These are phyloP conservation scores for Whitmania pigra DNA, from an alignment of 1,140 invertebrate species.

Conservation along the genomic window DNA sequence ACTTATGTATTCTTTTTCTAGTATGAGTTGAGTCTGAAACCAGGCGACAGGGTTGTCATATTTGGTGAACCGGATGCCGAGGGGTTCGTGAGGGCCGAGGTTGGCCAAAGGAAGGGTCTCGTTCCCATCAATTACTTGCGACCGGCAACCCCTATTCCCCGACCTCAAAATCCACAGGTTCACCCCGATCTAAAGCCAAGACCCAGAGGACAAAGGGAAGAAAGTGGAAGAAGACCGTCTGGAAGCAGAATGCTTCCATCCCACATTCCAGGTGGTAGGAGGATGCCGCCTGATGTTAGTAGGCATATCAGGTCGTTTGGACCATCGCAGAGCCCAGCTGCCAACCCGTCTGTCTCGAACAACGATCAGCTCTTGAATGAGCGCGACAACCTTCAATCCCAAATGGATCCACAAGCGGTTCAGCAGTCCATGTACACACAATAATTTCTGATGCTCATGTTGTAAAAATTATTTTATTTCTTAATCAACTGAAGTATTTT, in stretches of 20 bases:
- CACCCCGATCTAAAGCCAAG: neutral
- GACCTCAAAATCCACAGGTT: neutral
- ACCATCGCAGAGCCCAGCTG: no score
- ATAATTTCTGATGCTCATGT: no score
- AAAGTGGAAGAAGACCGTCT: no score
- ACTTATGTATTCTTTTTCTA: neutral
- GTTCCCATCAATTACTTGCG: conserved; percentile 3
- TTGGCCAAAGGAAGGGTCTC: conserved; percentile 3
- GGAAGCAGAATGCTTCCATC: neutral
- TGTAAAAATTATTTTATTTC: no score
- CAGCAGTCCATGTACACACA: no score
- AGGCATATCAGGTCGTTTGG: no score
- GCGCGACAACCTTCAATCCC: no score
- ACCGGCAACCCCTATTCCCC: conserved; percentile 4
- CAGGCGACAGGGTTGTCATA: conserved; percentile 2
- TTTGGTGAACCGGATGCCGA: conserved; percentile 8
- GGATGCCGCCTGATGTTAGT: neutral
- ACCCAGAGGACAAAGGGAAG: no score
- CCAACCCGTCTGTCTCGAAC: no score
- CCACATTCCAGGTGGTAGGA: neutral
- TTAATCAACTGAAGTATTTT: no score
- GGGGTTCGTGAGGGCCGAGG: neutral
- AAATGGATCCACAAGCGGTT: no score
- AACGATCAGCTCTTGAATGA: no score
- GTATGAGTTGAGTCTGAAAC: conserved; percentile 6